Percentiles rank a stretch among this genome's conserved stretches.
Evolutionary conservation across 2,113 vertebrate genomes (phyloP).

Genomic region (Heterotis niloticus): DNA sequence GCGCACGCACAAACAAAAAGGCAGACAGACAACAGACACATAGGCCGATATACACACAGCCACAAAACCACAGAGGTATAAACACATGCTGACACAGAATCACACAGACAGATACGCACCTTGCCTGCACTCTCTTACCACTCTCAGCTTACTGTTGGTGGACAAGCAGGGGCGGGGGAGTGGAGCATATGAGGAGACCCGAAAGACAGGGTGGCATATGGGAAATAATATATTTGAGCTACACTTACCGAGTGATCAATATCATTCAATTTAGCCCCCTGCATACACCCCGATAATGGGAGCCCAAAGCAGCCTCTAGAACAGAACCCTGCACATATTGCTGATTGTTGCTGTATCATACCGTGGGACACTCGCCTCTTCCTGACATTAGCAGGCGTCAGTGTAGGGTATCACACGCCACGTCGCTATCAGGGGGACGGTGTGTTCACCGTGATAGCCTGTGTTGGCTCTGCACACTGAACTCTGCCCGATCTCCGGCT

Average conservation of each 20-base stretch:
- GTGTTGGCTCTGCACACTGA: not conserved
- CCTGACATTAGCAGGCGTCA: no score
- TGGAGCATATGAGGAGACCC: not conserved
- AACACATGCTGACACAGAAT: not conserved
- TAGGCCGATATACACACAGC: slow-evolving; percentile 32
- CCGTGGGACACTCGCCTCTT: not conserved
- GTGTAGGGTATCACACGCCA: not conserved
- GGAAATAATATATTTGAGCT: slow-evolving; percentile 14
- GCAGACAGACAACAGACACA: slow-evolving; percentile 33
- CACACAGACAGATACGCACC: not conserved
- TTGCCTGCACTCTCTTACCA: not conserved
- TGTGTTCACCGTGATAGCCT: not conserved
- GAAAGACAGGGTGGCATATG: not conserved
- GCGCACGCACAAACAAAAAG: slow-evolving; percentile 33
- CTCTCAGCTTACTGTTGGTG: not conserved
- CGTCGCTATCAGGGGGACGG: not conserved
- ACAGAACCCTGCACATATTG: not conserved
- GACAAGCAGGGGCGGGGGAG: no score
- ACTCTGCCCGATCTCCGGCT: not conserved
- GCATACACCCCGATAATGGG: not conserved
- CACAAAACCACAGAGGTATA: slow-evolving; percentile 15
- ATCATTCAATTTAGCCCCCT: not conserved
- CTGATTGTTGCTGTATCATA: not conserved
- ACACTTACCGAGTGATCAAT: slow-evolving; percentile 16
- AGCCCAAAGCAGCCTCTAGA: not conserved